Percentiles rank a stretch among this genome's conserved stretches.
Evolutionary conservation across 2,888 invertebrate species (phyloP).

Genomic region (Tetranychus truncatus): DNA sequence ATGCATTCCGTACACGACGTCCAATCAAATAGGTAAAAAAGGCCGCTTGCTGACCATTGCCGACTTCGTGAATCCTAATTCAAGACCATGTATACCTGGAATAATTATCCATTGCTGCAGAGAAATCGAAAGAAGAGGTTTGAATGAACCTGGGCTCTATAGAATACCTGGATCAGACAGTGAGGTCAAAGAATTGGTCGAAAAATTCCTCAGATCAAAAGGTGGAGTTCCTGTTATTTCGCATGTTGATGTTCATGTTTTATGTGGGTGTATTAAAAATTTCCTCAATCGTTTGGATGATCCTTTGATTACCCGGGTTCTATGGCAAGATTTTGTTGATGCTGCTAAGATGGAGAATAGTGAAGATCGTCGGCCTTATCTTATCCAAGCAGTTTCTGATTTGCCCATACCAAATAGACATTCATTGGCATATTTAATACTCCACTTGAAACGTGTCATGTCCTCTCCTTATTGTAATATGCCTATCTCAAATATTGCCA

Average conservation of each 20-base stretch:
- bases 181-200: slow-evolving; percentile 57
- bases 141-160: slow-evolving; percentile 73
- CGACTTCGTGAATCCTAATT: slow-evolving; percentile 40
- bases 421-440: slow-evolving; percentile 72
- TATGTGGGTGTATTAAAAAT: slow-evolving; percentile 85
- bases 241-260: slow-evolving; percentile 53
- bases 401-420: slow-evolving; percentile 84
- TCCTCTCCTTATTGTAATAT: too few relatives aligned
- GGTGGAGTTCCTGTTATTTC: slow-evolving; percentile 54
- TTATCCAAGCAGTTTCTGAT: slow-evolving; percentile 50
- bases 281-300: slow-evolving; percentile 74
- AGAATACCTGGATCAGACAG: slow-evolving; percentile 71
- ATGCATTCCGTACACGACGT: slow-evolving; percentile 47
- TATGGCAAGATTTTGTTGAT: slow-evolving; percentile 61
- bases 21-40: slow-evolving; percentile 11
- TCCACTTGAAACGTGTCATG: slow-evolving; percentile 51
- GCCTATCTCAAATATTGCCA: slow-evolving; percentile 45
- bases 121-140: slow-evolving; percentile 71
- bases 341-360: slow-evolving; percentile 41
- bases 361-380: slow-evolving; percentile 15
- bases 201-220: slow-evolving; percentile 67
- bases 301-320: slow-evolving; percentile 59
- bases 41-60: slow-evolving; percentile 14
- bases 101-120: slow-evolving; percentile 81
- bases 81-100: slow-evolving; percentile 81